These are phyloP conservation scores for Drosophila bocqueti DNA, from an alignment of 1,140 invertebrate genomes.

Conservation along the genomic window DNA sequence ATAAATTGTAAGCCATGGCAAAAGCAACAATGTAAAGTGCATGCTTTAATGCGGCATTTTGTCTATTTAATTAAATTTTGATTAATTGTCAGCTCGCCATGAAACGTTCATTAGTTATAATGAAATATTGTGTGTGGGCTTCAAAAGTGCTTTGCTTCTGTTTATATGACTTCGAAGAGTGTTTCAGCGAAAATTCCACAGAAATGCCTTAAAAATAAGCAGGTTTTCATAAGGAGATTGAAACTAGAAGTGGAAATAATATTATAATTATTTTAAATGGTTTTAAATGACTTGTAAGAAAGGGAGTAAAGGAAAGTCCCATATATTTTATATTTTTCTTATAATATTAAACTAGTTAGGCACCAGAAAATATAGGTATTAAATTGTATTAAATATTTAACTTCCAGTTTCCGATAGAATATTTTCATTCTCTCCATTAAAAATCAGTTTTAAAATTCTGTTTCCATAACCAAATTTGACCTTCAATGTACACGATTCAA, in stretches of 20 bases:
- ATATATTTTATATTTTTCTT: neutral
- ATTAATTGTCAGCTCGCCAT: conserved; percentile 66
- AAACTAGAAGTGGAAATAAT: neutral
- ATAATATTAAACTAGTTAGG: neutral
- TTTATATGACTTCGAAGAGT: conserved; percentile 5
- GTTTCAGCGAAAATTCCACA: conserved; percentile 7
- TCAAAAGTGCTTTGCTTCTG: conserved; percentile 5
- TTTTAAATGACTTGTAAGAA: neutral
- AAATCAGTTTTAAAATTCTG: neutral
- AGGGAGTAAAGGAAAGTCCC: too few relatives aligned
- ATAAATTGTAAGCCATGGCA: conserved; percentile 65
- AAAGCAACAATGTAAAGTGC: conserved; percentile 66
- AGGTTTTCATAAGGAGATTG: neutral
- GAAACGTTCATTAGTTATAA: conserved; percentile 66
- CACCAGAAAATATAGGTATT: neutral
- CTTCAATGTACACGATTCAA: conserved; percentile 19
- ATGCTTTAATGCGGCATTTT: conserved; percentile 77
- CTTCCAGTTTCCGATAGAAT: too few relatives aligned
- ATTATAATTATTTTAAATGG: neutral
- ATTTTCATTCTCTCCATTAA: neutral
- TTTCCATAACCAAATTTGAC: conserved; percentile 8
- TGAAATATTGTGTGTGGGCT: conserved; percentile 36
- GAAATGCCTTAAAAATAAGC: neutral
- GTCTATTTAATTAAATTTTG: conserved; percentile 78
- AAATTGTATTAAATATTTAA: neutral